Conservation (phyloP, 2,888 invertebrate species). For the Hydrotaea diabolus region DNA sequence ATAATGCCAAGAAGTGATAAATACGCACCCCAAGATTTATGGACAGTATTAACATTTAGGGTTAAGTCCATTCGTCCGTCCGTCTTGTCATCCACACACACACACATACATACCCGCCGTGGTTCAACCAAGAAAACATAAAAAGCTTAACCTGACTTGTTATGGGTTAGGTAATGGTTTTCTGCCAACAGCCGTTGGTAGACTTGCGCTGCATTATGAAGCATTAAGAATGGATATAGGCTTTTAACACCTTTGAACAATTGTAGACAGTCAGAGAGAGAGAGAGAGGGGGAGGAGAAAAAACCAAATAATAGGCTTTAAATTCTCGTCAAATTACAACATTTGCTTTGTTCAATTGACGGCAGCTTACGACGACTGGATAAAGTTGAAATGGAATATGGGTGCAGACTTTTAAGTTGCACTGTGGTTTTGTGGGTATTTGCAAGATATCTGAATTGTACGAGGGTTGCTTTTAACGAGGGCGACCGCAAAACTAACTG, state of each 20-base stretch:
- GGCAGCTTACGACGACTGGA: not conserved
- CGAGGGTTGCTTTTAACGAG: no score
- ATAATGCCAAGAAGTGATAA: not conserved
- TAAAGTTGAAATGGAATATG: not conserved
- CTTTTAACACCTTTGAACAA: conserved; percentile 47
- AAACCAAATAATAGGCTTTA: conserved; percentile 29
- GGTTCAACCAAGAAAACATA: not conserved
- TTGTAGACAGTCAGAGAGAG: not conserved
- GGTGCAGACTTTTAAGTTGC: not conserved
- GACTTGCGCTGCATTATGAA: conserved; percentile 8
- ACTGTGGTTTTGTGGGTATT: no score
- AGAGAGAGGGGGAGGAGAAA: no score
- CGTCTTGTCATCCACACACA: no score
- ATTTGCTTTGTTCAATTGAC: conserved; percentile 33
- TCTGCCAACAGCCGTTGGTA: conserved; percentile 2
- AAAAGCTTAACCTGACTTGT: conserved; percentile 38
- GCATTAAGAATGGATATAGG: conserved; percentile 55
- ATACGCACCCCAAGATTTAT: conserved; percentile 56
- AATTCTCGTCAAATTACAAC: conserved; percentile 35
- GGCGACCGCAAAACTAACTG: no score
- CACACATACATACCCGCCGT: no score
- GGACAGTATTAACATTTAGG: conserved; percentile 33
- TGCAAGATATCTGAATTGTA: no score
- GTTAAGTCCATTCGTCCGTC: conserved; percentile 11
- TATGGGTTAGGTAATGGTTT: conserved; percentile 48